Conservation (phyloP, 2,888 invertebrate species). For the Malachius bipustulatus region DNA sequence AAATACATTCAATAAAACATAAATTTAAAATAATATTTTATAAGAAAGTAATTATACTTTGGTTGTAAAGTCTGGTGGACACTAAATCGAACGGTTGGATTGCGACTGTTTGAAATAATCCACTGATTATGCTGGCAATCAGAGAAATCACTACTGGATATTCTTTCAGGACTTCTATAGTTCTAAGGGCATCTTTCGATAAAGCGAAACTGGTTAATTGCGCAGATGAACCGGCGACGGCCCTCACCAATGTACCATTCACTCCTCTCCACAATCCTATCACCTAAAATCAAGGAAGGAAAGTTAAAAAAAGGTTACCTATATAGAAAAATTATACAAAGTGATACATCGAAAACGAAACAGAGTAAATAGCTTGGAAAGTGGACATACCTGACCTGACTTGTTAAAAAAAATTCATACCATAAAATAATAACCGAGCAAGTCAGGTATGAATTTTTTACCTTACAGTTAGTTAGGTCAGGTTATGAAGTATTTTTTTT, state of each 20-base stretch:
- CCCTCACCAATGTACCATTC: constrained; percentile 54
- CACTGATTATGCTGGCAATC: constrained; percentile 62
- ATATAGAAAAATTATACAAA: too few species aligned
- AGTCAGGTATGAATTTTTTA: neutral
- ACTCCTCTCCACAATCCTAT: constrained; percentile 69
- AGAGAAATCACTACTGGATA: constrained; percentile 48
- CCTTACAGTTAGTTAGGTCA: too few species aligned
- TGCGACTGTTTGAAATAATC: constrained; percentile 56
- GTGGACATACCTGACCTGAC: too few species aligned
- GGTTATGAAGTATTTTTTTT: too few species aligned
- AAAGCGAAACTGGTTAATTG: constrained; percentile 73
- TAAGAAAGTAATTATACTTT: too few species aligned
- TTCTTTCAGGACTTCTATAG: constrained; percentile 28
- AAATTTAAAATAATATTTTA: too few species aligned
- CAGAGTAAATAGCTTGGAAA: too few species aligned
- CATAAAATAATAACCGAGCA: constrained; percentile 13
- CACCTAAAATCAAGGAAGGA: constrained; percentile 25
- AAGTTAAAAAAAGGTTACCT: too few species aligned
- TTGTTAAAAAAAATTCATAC: too few species aligned
- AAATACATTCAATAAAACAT: constrained; percentile 11
- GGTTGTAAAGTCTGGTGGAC: constrained; percentile 83
- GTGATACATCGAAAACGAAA: too few species aligned
- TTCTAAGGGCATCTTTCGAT: constrained; percentile 41
- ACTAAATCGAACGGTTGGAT: constrained; percentile 84
- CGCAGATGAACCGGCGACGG: constrained; percentile 69